Evolutionary conservation across 2,113 vertebrate species (phyloP).

Genomic region (Sylvilagus bachmani): DNA sequence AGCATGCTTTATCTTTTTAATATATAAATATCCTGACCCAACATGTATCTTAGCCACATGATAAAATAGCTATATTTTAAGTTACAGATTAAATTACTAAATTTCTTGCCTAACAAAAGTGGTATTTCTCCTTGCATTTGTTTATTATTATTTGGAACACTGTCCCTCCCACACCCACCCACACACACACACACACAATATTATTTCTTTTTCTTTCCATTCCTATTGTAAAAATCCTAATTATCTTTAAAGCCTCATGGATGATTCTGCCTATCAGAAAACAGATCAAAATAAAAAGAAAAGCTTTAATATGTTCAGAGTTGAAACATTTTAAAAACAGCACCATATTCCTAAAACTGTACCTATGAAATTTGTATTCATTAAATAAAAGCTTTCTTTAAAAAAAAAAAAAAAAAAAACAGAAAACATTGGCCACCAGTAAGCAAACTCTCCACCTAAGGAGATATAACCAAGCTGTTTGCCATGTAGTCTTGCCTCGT

Average conservation of each 20-base stretch:
- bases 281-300: background rate
- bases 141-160: background rate
- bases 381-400: too few species aligned
- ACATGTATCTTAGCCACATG: background rate
- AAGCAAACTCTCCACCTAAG: background rate
- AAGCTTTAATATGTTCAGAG: background rate
- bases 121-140: conserved; percentile 4
- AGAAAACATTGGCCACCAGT: background rate
- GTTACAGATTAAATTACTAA: background rate
- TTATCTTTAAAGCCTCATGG: background rate
- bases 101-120: background rate
- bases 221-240: background rate
- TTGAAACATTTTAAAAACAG: background rate
- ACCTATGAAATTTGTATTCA: too few species aligned
- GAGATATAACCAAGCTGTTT: background rate
- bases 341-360: too few species aligned
- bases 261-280: background rate
- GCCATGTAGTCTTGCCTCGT: background rate
- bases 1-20: background rate
- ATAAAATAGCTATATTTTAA: background rate
- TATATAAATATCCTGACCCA: background rate
- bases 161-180: accelerated
- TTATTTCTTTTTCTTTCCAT: background rate
- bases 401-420: background rate
- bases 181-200: background rate